phyloP scores from a whole-genome alignment of 2,888 invertebrate genomes.

The Opisthograptis luteolata region DNA sequence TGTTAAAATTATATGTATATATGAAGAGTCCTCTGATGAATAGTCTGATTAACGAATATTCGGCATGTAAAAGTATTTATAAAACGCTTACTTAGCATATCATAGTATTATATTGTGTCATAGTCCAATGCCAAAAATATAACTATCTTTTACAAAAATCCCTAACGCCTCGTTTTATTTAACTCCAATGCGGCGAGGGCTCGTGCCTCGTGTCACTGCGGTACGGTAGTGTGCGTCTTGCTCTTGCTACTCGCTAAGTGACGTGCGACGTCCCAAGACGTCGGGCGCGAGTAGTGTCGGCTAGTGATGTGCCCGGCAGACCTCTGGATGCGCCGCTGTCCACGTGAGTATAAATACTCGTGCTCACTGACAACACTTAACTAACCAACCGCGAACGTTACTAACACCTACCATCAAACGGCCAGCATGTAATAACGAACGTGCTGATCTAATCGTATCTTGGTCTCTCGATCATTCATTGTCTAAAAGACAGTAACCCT shows the following conservation, averaged over 20 bases:
- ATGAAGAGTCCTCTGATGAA: slow-evolving; percentile 84
- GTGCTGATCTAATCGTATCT: neutral
- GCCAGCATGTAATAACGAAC: neutral
- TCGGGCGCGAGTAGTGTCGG: neutral
- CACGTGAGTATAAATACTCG: neutral
- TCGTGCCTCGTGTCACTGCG: slow-evolving; percentile 23
- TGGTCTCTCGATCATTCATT: no score
- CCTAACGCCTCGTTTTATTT: slow-evolving; percentile 80
- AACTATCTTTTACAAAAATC: slow-evolving; percentile 85
- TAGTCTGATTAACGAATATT: slow-evolving; percentile 84
- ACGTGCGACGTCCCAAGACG: no score
- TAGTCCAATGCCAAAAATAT: slow-evolving; percentile 85
- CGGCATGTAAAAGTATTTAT: slow-evolving; percentile 85
- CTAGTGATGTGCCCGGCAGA: slow-evolving; percentile 18
- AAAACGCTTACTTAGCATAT: slow-evolving; percentile 85
- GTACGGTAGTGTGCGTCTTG: slow-evolving; percentile 26
- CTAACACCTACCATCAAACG: neutral
- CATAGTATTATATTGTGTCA: slow-evolving; percentile 85
- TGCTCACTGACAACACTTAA: neutral
- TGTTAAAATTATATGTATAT: slow-evolving; percentile 83
- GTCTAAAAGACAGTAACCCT: no score
- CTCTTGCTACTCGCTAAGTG: no score
- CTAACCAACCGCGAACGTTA: neutral
- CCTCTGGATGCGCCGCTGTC: neutral
- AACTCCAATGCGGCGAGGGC: slow-evolving; percentile 46